Base-by-base conservation (phyloP, 92 coral and sea anemone species). In the Bergia sp. region DNA sequence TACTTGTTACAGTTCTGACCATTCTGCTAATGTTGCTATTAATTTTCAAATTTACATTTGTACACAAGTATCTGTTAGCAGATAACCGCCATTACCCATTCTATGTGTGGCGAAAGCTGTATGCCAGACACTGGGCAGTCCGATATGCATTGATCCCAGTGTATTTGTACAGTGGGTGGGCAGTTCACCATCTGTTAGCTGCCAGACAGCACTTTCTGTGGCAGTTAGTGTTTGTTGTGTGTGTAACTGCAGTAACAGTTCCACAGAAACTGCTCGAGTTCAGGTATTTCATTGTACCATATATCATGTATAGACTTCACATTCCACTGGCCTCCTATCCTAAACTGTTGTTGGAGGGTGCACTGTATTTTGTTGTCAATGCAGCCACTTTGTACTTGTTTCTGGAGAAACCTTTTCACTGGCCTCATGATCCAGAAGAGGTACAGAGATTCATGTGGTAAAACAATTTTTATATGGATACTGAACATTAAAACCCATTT, bases 81-180 rank as follows among this genome's bases (percentile, higher is more conserved):
- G 99, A 97, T 80, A 97, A 97, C 89, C 97, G 99, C 38, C 99
- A 97, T 90, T 97, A 93, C 81, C 93, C 98, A 10, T 97, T 97
- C 83, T 94, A 97, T 66, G 84, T 96, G n/a, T 97, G 99, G 99
- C 93, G 95, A n/a, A 95, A 94, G 82, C 71, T 97, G 41, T 97
- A 94, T 87, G 87, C 92, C 7, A 88, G 96, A n/a, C 96, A 97
- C 90, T 95, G 98, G 93, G 69, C 86, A 12, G 90, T 89, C 7
- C 88, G 93, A 50, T 95, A 96, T 82, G 89, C 84, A 21, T 80
- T 93, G 10, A 85, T 94, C 5, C 98, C 98, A 1, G 72, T 93
- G 10, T 97, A 97, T 88, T 61, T 95, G 37, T 90, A 86, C 82
- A 92, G 95, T 4, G 93, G 86, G 18, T 92, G 89, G 83, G 92